A percentile compares a stretch with the other conserved stretches of the same genome.
Conservation (phyloP, 2,888 invertebrate species). For the Sarcophaga carnaria region DNA sequence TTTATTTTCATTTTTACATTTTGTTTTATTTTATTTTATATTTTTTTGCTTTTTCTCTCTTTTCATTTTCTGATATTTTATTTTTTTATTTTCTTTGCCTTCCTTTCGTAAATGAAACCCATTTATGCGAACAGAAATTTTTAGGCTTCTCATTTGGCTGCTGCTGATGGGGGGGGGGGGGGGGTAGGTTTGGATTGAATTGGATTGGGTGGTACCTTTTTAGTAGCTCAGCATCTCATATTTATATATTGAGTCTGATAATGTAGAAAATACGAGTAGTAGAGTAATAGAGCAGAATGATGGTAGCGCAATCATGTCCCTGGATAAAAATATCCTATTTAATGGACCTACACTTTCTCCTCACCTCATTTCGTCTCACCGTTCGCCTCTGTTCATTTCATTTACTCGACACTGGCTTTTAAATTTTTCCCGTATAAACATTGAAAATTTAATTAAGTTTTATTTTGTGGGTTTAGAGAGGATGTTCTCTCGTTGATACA, state of each 20-base stretch:
- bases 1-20: constrained; percentile 63
- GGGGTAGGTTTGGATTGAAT: background rate
- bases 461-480: constrained; percentile 55
- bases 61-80: background rate
- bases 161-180: background rate
- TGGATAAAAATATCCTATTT: constrained; percentile 62
- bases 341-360: constrained; percentile 41
- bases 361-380: background rate
- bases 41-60: constrained; percentile 20
- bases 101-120: constrained; percentile 38
- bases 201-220: constrained; percentile 4
- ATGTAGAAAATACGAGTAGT: constrained; percentile 23
- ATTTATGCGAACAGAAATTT: constrained; percentile 43
- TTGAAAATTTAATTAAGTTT: constrained; percentile 66
- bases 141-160: constrained; percentile 59
- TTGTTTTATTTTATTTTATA: background rate
- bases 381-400: too few relatives aligned
- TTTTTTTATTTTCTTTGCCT: constrained; percentile 1
- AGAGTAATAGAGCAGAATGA: constrained; percentile 35
- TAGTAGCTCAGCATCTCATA: constrained; percentile 2
- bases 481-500: too few relatives aligned
- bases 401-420: too few relatives aligned
- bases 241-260: background rate
- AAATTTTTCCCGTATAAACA: constrained; percentile 29
- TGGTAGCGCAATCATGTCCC: constrained; percentile 49